Evolutionary conservation across 2,888 invertebrate species (phyloP), one percentile per base, ranked within the genome.

Genomic region (Dolichomitus sp.): DNA sequence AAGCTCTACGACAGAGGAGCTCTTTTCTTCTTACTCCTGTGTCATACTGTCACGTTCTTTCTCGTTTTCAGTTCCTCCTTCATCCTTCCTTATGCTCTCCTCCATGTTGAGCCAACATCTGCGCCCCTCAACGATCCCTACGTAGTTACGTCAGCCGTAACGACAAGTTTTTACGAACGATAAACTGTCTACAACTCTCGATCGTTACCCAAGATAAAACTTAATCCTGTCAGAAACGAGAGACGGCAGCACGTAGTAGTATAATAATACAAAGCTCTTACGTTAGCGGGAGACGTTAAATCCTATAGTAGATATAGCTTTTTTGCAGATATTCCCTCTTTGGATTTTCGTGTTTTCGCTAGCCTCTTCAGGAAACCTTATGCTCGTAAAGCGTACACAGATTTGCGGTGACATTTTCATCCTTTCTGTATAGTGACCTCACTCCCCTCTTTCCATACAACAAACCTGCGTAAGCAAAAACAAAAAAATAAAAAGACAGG

Each of bases 191-290:
- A 70, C 66, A 65, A 75, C 50, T 70, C 65, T 76, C 76, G 75
- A 81, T 81, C 75, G 70, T 81, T 81, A 76, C 57, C 65, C 70
- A 50, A 70, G 80, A 81, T 81, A 81, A 76, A 81, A 81, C 70
- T 75, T 81, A 75, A 81, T 81, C 54, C 66, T 45, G 75, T 80
- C 66, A 57, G 74, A 68, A 74, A 69, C 54, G 68, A 61, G 80
- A 74, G 33, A 61, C 37, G 65, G 57, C 54, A 37, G 42, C 61
- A 54, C 74, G 69, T 74, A 74, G 48, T 48, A 70, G 40, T 70
- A 66, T 61, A 65, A 76, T 72, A 70, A 76, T 70, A 81, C 74
- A 48, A 81, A 57, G 61, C 30, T 40, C 59, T 50, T 57, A 19
- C 27, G 54, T 7, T 23, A 33, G 17, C 42, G 59, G 48, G 59